Evolutionary conservation across 2,888 invertebrate species (phyloP).

Genomic region (Lepas anatifera): DNA sequence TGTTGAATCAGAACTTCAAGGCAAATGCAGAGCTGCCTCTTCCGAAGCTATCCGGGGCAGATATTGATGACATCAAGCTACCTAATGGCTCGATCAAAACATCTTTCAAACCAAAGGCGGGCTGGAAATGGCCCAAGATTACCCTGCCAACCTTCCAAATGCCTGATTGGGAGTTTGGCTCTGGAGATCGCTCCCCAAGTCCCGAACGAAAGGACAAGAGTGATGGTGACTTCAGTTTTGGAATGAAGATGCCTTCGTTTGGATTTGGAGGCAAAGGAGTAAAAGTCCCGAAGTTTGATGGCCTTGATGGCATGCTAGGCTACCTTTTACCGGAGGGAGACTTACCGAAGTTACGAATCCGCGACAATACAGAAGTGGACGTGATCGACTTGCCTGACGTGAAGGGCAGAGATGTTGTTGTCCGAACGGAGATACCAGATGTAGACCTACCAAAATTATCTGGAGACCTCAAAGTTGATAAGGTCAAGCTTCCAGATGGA

Average conservation of each 20-base stretch:
- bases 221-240: not conserved
- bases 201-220: not conserved
- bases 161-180: constrained; percentile 1
- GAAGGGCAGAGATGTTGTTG: not conserved
- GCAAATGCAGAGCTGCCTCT: not conserved
- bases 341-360: not conserved
- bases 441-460: not conserved
- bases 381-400: not conserved
- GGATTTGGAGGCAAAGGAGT: not conserved
- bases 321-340: not conserved
- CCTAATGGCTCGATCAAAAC: not conserved
- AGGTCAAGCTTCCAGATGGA: not conserved
- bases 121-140: not conserved
- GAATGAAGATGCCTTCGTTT: not conserved
- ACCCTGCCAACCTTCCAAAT: not conserved
- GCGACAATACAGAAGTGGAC: not conserved
- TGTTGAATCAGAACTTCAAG: not conserved
- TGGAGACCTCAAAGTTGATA: not conserved
- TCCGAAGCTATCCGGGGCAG: not conserved
- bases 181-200: not conserved
- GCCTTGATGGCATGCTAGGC: not conserved
- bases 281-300: not conserved
- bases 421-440: not conserved
- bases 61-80: not conserved
- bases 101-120: not conserved